Percentiles rank a stretch among this genome's conserved stretches.
Evolutionary conservation across 1,140 invertebrate species (phyloP).

Genomic region (Lasioglossum albipes): DNA sequence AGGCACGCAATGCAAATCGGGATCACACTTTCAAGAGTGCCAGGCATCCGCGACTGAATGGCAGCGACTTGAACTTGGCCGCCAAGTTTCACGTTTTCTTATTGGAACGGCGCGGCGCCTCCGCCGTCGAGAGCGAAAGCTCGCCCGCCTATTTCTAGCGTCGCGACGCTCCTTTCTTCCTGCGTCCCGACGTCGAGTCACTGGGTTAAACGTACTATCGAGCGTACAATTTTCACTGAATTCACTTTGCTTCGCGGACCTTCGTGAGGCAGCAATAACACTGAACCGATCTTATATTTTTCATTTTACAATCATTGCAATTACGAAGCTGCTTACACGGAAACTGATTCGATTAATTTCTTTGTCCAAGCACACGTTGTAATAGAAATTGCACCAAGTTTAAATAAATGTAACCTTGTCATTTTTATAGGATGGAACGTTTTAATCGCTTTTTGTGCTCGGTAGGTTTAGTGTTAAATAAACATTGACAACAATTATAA

Average conservation of each 20-base stretch:
- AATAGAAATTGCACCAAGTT: too few species aligned
- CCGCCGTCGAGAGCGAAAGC: constrained; percentile 73
- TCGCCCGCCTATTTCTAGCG: constrained; percentile 76
- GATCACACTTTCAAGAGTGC: constrained; percentile 56
- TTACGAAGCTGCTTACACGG: too few species aligned
- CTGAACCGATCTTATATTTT: too few species aligned
- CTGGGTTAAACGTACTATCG: constrained; percentile 71
- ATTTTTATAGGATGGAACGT: too few species aligned
- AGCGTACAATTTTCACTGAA: constrained; percentile 54
- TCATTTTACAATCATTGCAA: too few species aligned
- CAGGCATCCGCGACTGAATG: constrained; percentile 60
- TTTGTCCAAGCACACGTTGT: too few species aligned
- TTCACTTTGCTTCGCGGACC: constrained; percentile 24
- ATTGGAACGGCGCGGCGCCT: constrained; percentile 70
- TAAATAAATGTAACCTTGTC: too few species aligned
- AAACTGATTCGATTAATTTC: too few species aligned
- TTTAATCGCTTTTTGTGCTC: too few species aligned
- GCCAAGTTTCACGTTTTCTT: constrained; percentile 75
- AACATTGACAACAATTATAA: too few species aligned
- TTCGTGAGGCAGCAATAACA: constrained; percentile 21
- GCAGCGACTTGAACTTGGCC: constrained; percentile 77
- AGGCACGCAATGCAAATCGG: constrained; percentile 45
- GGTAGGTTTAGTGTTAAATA: too few species aligned
- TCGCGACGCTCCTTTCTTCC: constrained; percentile 72
- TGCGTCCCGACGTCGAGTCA: constrained; percentile 67